Base-by-base conservation (phyloP, 2,113 vertebrate species). In the Trematocara nigrifrons region DNA sequence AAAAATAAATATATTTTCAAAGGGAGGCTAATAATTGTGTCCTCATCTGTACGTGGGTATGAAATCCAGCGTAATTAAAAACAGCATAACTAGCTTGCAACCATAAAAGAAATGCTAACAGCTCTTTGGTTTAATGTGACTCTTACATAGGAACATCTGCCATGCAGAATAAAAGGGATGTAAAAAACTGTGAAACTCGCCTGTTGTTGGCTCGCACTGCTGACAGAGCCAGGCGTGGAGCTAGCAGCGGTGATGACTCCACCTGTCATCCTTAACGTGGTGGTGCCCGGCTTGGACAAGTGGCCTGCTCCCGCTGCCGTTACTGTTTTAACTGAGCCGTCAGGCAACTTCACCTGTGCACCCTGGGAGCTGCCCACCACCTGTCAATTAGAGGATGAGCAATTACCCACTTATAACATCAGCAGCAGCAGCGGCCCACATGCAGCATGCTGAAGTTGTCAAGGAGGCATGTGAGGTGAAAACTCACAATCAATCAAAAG, bases 221-320 rank as follows among this genome's bases (percentile, higher is more conserved):
- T 91, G 51, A 96, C 92, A 18, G 97, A 91, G 82, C 96, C 81
- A 84, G 97, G 56, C 74, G 96, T 95, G 87, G 97, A 96, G 86
- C 97, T 96, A 45, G 97, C 93, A 0, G 98, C 92, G 5, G 98
- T 98, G 95, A 99, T 99, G 71, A 99, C 96, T 7, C 98, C 98
- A 35, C 98, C 98, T 2, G 98, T 97, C 33, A 99, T 98, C 86
- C 98, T 97, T 79, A 99, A 93, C 81, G 98, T 97, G 3, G 98
- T 99, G 80, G 97, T 98, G 81, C 98, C 98, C 2, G 98, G 97
- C 89, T 99, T 99, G 77, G 97, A 97, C 86, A 99, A 97, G 59
- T 98, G 97, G 2, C 97, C 95, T 0, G 97, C 95, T 22, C 95
- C 93, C 3, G 97, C 96, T 2, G 93, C 86, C 3, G 95, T 91